Evolutionary conservation across 2,888 invertebrate species (phyloP), one percentile per base, ranked within the genome.

Genomic region (Shargacucullia verbasci): DNA sequence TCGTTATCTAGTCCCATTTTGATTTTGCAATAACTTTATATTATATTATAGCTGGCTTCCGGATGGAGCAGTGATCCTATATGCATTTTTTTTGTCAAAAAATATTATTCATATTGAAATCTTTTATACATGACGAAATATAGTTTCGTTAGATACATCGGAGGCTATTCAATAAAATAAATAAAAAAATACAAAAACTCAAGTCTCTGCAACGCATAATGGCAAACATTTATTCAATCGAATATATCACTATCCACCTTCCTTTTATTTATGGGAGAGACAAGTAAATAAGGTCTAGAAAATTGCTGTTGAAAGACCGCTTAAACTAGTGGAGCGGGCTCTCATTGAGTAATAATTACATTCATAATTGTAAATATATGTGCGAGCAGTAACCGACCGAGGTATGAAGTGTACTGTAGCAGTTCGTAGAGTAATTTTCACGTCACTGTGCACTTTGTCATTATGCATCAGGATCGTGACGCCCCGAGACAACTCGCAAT

Each of bases 381-480:
- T 73, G 64, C 54, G 68, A 65, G 48, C 50, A 53, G 66, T 49
- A 60, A 54, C 52, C 62, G 56, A 54, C 48, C 60, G 56, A 62
- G 58, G 55, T 73, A 67, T 69, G 73, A 76, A 68, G 72, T 62
- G 62, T 70, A 74, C 58, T 73, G 70, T 67, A 59, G 64, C 71
- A 73, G 84, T 86, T 83, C 84, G 87, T 85, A 85, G 83, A 87
- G 89, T 87, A 94, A 94, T 94, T 94, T 94, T 88, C 92, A 91
- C 92, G 91, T 94, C 94, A 93, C 88, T 87, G 85, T 84, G 86
- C 88, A 92, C 90, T 93, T 93, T 94, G 94, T 92, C 93, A 93
- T 92, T 94, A 93, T 91, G 87, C 90, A 90, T 90, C 92, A 87
- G 91, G 88, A 90, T 93, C 92, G 94, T 94, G 93, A 94, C 91